Evolutionary conservation across 2,888 invertebrate genomes (phyloP).

Genomic region (Tetrapedia diversipes): DNA sequence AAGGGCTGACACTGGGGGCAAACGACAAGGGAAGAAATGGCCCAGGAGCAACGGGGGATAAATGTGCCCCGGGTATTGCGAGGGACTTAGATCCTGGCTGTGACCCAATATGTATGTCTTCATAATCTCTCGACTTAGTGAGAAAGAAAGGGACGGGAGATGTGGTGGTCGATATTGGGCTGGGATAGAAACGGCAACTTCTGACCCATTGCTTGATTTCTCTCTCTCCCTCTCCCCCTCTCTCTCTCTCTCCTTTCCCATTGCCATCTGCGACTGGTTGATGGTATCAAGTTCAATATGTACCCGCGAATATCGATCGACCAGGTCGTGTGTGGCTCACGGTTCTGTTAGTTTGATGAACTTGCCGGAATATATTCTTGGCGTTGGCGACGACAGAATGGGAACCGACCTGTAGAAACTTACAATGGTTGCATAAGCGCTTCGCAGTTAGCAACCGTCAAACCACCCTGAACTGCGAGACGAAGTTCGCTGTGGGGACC

Average conservation of each 20-base stretch:
- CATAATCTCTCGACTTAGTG: constrained; percentile 69
- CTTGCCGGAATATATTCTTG: constrained; percentile 15
- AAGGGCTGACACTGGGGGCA: constrained; percentile 17
- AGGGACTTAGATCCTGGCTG: constrained; percentile 64
- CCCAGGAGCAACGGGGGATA: constrained; percentile 27
- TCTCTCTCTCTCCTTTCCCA: no score
- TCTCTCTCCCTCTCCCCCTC: no score
- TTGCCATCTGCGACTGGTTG: constrained; percentile 26
- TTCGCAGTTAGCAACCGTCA: constrained; percentile 11
- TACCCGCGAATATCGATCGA: constrained; percentile 14
- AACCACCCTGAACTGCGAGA: not conserved
- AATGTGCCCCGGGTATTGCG: constrained; percentile 59
- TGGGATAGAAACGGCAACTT: not conserved
- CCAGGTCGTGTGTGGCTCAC: not conserved
- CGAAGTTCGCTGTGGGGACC: constrained; percentile 7
- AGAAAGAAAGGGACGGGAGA: constrained; percentile 41
- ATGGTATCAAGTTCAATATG: constrained; percentile 10
- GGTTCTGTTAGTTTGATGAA: constrained; percentile 24
- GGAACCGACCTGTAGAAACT: constrained; percentile 10
- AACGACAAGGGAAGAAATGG: constrained; percentile 35
- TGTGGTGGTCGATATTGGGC: constrained; percentile 40
- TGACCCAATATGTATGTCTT: constrained; percentile 68
- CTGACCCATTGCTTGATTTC: constrained; percentile 23
- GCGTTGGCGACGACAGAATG: not conserved
- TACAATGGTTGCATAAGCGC: constrained; percentile 10